These are phyloP conservation scores for Metopolophium dirhodum DNA, from an alignment of 1,140 invertebrate species.

Conservation along the genomic window DNA sequence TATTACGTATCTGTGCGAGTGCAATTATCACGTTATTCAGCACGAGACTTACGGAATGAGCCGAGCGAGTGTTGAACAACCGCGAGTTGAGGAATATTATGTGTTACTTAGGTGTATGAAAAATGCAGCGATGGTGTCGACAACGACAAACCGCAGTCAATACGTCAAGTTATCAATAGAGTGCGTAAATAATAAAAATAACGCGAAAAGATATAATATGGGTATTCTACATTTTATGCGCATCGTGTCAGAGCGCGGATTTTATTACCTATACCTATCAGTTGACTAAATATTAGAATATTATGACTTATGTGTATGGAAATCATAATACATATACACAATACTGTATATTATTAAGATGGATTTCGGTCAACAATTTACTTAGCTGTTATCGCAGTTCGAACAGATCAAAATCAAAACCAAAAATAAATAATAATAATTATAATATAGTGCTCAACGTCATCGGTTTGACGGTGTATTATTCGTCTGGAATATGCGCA, in stretches of 20 bases:
- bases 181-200: neutral
- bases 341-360: neutral
- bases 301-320: neutral
- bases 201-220: neutral
- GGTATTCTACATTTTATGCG: neutral
- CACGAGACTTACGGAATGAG: neutral
- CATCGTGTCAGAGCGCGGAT: neutral
- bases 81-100: neutral
- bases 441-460: too few species aligned
- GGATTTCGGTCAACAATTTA: neutral
- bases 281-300: neutral
- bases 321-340: neutral
- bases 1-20: neutral
- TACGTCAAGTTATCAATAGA: neutral
- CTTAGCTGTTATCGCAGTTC: neutral
- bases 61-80: neutral
- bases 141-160: neutral
- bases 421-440: too few species aligned
- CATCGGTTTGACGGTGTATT: too few species aligned
- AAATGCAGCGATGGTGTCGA: neutral
- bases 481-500: too few species aligned
- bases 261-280: neutral
- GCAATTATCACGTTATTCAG: neutral
- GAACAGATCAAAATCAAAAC: neutral
- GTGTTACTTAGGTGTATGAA: neutral